phyloP scores from a whole-genome alignment of 2,888 invertebrate genomes.

The Stenodema calcarata region DNA sequence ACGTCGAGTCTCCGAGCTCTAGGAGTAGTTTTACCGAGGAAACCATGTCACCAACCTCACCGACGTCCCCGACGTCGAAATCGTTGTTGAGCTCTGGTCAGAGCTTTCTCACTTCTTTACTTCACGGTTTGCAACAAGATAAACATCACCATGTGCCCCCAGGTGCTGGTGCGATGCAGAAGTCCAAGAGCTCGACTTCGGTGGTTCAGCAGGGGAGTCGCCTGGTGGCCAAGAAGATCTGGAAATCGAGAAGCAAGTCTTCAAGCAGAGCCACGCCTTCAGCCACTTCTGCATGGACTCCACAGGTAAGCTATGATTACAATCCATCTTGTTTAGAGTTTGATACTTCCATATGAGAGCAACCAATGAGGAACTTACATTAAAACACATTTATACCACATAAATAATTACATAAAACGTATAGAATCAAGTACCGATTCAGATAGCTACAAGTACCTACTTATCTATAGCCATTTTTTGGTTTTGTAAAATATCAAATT shows the following conservation, averaged over 20 bases:
- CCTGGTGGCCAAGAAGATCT: constrained; percentile 83
- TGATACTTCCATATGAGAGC: not conserved
- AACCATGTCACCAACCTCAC: constrained; percentile 45
- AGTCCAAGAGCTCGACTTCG: constrained; percentile 87
- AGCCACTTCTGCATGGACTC: constrained; percentile 75
- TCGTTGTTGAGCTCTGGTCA: constrained; percentile 66
- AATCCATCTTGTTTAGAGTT: not conserved
- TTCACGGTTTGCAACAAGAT: constrained; percentile 65
- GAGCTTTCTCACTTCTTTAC: constrained; percentile 70
- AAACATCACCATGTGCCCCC: constrained; percentile 26
- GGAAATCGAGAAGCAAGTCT: constrained; percentile 83
- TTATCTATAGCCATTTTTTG: too few relatives aligned
- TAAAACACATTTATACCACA: too few relatives aligned
- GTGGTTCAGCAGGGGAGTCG: constrained; percentile 76
- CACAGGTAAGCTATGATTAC: constrained; percentile 67
- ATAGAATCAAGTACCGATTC: too few relatives aligned
- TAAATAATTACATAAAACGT: too few relatives aligned
- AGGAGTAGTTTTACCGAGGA: constrained; percentile 64
- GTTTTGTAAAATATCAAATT: too few relatives aligned
- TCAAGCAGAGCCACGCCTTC: constrained; percentile 71
- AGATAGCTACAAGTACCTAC: too few relatives aligned
- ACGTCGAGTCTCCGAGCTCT: constrained; percentile 59
- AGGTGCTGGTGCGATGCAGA: constrained; percentile 78
- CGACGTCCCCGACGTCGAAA: constrained; percentile 57
- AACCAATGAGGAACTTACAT: too few relatives aligned